Conservation (phyloP, 2,113 vertebrate genomes). For the Etheostoma cragini region DNA sequence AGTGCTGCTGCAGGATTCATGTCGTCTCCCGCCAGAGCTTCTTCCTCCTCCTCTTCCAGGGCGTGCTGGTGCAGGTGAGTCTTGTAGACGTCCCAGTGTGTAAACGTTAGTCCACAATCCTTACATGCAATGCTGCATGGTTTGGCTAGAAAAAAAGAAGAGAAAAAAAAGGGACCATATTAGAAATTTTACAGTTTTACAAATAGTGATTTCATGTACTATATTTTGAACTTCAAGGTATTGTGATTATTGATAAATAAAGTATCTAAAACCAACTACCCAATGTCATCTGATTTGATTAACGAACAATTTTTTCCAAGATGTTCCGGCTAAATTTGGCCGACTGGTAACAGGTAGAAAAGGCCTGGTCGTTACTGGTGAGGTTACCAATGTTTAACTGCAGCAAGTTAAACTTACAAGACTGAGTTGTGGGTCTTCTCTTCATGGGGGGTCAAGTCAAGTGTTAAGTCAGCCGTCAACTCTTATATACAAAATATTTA, state of each 20-base stretch:
- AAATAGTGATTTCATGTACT: not conserved
- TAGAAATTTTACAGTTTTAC: not conserved
- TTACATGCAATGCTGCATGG: conserved; percentile 46
- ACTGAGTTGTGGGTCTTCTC: conserved; percentile 25
- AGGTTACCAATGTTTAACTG: not conserved
- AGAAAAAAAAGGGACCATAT: conserved; percentile 13
- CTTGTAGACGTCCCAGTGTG: conserved; percentile 25
- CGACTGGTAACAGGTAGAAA: not conserved
- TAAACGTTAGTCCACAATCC: conserved; percentile 72
- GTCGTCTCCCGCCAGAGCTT: not conserved
- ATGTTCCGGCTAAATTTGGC: not conserved
- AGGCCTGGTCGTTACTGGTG: not conserved
- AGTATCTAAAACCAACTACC: not conserved
- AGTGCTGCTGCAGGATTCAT: not conserved
- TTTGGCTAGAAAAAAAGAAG: conserved; percentile 52
- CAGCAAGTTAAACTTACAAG: conserved; percentile 44
- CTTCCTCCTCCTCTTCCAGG: conserved; percentile 21
- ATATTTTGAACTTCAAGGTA: not conserved
- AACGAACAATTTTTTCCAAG: not conserved
- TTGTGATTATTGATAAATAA: not conserved
- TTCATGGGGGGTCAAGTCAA: not conserved
- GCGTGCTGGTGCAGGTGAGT: conserved; percentile 70
- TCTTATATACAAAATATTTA: not conserved
- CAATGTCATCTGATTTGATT: not conserved
- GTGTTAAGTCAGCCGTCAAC: not conserved